Evolutionary conservation across 2,797 vertebrate species (phyloP).

Genomic region (Lepus oiostolus): DNA sequence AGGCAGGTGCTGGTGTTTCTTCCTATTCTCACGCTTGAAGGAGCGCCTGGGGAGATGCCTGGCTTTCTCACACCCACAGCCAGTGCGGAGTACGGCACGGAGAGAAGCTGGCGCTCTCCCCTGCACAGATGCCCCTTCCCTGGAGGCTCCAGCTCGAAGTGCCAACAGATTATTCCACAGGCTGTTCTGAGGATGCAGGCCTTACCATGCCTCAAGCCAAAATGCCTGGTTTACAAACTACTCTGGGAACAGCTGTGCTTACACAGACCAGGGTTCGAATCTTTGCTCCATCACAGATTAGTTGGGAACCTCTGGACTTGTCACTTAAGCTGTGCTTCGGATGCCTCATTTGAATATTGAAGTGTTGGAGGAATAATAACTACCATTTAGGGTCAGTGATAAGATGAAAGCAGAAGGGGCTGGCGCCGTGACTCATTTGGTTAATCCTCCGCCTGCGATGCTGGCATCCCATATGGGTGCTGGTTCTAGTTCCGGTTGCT

Average conservation of each 20-base stretch:
- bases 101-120: not conserved
- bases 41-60: rapidly evolving
- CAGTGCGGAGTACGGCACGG: not conserved
- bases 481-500: too few species aligned
- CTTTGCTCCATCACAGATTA: not conserved
- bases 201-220: not conserved
- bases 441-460: too few species aligned
- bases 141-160: not conserved
- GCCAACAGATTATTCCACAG: not conserved
- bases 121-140: not conserved
- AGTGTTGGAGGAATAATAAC: too few species aligned
- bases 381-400: not conserved
- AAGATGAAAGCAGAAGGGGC: not conserved
- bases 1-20: not conserved
- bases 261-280: not conserved
- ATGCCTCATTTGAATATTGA: not conserved
- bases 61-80: not conserved
- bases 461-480: too few species aligned
- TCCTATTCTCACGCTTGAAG: not conserved
- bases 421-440: too few species aligned
- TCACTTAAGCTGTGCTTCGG: not conserved
- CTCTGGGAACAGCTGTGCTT: not conserved
- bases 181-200: not conserved
- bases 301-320: not conserved
- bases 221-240: not conserved